Percentiles rank a stretch among this genome's conserved stretches.
Evolutionary conservation across 2,797 vertebrate genomes (phyloP).

Genomic region (Myripristis murdjan): DNA sequence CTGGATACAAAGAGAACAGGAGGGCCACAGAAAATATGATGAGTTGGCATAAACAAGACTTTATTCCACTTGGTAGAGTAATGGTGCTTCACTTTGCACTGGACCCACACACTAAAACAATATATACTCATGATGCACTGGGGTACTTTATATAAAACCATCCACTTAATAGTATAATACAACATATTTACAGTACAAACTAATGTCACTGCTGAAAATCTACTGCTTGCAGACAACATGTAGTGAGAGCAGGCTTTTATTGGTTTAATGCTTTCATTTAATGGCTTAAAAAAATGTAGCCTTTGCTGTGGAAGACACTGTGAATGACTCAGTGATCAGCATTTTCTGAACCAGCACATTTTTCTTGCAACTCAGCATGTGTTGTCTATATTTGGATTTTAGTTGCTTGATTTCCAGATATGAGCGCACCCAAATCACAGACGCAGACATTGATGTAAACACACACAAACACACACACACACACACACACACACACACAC

Average conservation of each 20-base stretch:
- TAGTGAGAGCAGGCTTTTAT: too few species aligned
- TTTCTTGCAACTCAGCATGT: background rate
- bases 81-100: background rate
- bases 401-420: too few species aligned
- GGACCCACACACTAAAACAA: background rate
- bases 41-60: slow-evolving; percentile 16
- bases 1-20: slow-evolving; percentile 29
- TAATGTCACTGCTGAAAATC: background rate
- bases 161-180: background rate
- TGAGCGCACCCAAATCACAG: too few species aligned
- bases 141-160: background rate
- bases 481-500: background rate
- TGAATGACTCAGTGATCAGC: background rate
- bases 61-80: background rate
- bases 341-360: background rate
- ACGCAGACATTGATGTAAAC: background rate
- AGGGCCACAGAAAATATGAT: slow-evolving; percentile 26
- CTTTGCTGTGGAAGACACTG: background rate
- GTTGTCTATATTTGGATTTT: too few species aligned
- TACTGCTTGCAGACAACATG: background rate
- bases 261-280: background rate
- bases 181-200: background rate
- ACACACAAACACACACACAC: background rate
- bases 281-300: slow-evolving; percentile 5
- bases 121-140: background rate